Conservation (phyloP, 2,888 invertebrate species). For the Clitarchus hookeri region DNA sequence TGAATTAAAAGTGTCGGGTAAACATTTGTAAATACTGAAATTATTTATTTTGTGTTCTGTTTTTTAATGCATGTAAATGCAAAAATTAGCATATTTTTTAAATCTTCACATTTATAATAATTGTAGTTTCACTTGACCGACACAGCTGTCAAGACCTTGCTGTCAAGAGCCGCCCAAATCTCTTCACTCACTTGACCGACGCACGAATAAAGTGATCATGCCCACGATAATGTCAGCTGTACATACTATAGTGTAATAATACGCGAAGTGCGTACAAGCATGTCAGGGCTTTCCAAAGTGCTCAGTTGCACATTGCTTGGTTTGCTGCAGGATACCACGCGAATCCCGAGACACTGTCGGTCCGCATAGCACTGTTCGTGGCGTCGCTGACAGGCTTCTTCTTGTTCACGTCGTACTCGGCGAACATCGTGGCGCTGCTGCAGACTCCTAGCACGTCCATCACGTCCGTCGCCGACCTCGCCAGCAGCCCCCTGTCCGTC, state of each 20-base stretch:
- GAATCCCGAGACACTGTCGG: slow-evolving; percentile 57
- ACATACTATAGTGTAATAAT: background rate
- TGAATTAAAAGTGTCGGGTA: no score
- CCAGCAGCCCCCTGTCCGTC: slow-evolving; percentile 67
- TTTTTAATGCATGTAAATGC: no score
- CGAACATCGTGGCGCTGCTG: slow-evolving; percentile 74
- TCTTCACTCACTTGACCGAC: no score
- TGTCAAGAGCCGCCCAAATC: no score
- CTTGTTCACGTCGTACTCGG: slow-evolving; percentile 74
- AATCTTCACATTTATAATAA: background rate
- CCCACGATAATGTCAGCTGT: background rate
- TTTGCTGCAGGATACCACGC: slow-evolving; percentile 55
- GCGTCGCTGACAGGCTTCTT: slow-evolving; percentile 69
- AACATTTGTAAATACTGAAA: no score
- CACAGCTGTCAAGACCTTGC: no score
- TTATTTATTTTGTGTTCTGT: no score
- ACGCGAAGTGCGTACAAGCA: background rate
- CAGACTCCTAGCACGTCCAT: slow-evolving; percentile 74
- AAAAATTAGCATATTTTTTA: no score
- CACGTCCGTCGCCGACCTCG: slow-evolving; percentile 64
- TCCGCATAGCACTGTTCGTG: slow-evolving; percentile 66
- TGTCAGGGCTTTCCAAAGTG: background rate
- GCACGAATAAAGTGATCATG: no score
- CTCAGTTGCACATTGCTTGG: slow-evolving; percentile 26
- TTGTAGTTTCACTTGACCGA: background rate